Conservation (phyloP, 2,888 invertebrate genomes). For the Salticus scenicus region DNA sequence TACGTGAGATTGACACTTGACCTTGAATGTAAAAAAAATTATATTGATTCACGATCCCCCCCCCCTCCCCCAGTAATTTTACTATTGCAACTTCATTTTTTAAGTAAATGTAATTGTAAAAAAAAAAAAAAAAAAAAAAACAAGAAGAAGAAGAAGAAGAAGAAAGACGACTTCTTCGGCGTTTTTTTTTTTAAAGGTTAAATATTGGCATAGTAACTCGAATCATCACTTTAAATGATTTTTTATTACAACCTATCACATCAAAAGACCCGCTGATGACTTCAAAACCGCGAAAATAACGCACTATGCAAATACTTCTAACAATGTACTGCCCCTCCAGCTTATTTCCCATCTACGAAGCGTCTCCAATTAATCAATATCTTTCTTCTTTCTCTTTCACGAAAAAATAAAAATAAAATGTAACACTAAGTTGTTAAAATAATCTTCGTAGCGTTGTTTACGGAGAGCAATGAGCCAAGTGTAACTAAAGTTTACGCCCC, state of each 20-base stretch:
- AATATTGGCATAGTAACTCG: not conserved
- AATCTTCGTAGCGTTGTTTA: not conserved
- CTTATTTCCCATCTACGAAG: not conserved
- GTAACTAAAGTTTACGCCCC: not conserved
- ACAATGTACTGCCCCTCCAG: not conserved
- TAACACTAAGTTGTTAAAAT: not conserved
- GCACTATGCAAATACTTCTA: conserved; percentile 3
- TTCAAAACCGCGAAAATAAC: conserved; percentile 4
- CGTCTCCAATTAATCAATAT: not conserved
- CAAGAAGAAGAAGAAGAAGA: too few relatives aligned
- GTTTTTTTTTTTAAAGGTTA: not conserved
- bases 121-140: too few relatives aligned
- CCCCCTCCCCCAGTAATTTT: too few relatives aligned
- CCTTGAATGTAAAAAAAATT: too few relatives aligned
- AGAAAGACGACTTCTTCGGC: too few relatives aligned
- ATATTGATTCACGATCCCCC: too few relatives aligned
- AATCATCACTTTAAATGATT: not conserved
- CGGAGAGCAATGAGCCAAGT: not conserved
- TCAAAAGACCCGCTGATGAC: not conserved
- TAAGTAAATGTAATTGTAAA: too few relatives aligned
- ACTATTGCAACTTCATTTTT: too few relatives aligned
- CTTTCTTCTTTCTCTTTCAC: not conserved
- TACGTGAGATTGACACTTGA: too few relatives aligned
- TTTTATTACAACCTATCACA: not conserved
- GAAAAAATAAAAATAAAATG: not conserved